Evolutionary conservation across 1,140 invertebrate species (phyloP).

Genomic region (Antheraea mylitta): DNA sequence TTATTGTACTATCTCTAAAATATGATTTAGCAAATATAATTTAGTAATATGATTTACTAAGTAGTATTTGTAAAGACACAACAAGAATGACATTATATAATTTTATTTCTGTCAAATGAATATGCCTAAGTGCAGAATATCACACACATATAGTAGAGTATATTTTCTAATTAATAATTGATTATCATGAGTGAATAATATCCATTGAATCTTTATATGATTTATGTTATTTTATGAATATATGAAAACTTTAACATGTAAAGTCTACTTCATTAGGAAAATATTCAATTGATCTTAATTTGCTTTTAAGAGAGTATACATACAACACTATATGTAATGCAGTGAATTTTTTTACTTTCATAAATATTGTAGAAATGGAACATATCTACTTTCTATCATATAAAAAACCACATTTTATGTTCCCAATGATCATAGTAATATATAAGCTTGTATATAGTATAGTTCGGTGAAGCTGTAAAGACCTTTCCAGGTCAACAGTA

Average conservation of each 20-base stretch:
- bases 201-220: background rate
- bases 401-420: background rate
- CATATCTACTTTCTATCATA: background rate
- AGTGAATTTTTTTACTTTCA: background rate
- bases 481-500: no score
- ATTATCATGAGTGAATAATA: background rate
- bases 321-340: background rate
- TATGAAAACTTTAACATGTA: background rate
- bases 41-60: no score
- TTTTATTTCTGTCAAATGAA: background rate
- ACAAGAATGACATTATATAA: background rate
- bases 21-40: no score
- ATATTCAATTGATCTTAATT: background rate
- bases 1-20: no score
- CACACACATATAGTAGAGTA: no score
- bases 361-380: background rate
- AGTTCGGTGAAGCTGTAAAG: no score
- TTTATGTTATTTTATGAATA: background rate
- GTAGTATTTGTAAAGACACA: background rate
- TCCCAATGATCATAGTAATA: background rate
- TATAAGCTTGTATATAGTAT: background rate
- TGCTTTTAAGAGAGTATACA: background rate
- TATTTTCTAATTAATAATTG: background rate
- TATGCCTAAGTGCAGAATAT: background rate
- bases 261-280: background rate